Evolutionary conservation across 2,113 vertebrate species (phyloP), one percentile per base, ranked within the genome.

Genomic region (Scortum barcoo): DNA sequence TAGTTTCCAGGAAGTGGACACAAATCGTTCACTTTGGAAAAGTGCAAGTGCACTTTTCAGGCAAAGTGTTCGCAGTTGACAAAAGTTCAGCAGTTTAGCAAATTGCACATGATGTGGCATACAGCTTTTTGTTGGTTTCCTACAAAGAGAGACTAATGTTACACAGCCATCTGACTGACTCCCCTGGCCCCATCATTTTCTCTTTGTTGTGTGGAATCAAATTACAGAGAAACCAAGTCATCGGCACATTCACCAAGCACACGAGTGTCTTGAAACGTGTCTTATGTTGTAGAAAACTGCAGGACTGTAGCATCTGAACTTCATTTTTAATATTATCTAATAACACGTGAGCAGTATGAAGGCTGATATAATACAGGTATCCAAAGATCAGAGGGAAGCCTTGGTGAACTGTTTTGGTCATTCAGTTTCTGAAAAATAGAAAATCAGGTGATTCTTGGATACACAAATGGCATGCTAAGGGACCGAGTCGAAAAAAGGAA

Each of bases 31-130:
- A 57, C 24, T 57, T 62, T 51, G 30, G n/a, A 24, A 51, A 38
- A 24, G 56, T 36, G 19, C 4, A 13, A 13, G 2, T 33, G 38
- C 53, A 38, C 36, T 57, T 67, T 72, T 54, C 30, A 54, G n/a
- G 17, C 3, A 7, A 24, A n/a, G 51, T n/a, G 33, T 42, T 70
- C 22, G n/a, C 71, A 46, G 42, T 33, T 71, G n/a, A 56, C 44
- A 58, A 24, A 75, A 66, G 70, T 74, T 65, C 50, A 70, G 28
- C 57, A 38, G 10, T 75, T 75, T 75, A 28, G 3, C 40, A 86
- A 82, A 82, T 63, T 63, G 50, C 75, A 42, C 62, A 28, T 48
- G 62, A 61, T 53, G 42, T 53, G 38, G 38, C 19, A 53, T 20
- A 19, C 14, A 71, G 36, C 33, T 56, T 56, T 76, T 48, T 66